phyloP scores from a whole-genome alignment of 2,113 vertebrate species.

The Phycodurus eques region DNA sequence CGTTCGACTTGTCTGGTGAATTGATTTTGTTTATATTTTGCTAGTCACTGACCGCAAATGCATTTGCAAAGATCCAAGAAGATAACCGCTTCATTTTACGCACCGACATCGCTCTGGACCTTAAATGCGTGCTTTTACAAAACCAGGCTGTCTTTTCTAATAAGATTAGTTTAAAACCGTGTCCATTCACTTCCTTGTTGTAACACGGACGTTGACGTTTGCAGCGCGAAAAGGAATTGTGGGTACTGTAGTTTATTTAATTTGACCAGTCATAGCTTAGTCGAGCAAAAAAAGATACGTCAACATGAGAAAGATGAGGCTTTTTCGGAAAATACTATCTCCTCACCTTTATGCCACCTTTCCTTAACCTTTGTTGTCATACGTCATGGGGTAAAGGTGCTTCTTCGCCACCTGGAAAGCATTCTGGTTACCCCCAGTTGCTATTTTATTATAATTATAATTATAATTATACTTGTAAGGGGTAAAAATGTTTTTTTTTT shows the following conservation, averaged over 20 bases:
- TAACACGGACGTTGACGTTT: constrained; percentile 38
- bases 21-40: background rate
- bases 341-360: no score
- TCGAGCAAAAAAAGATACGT: background rate
- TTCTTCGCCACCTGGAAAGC: no score
- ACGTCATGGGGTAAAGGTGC: no score
- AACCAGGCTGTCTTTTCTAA: constrained; percentile 46
- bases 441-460: no score
- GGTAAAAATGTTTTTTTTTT: no score
- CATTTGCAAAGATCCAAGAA: background rate
- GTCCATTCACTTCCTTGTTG: constrained; percentile 67
- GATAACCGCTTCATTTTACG: background rate
- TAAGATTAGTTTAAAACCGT: constrained; percentile 60
- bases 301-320: no score
- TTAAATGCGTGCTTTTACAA: constrained; percentile 21
- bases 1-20: background rate
- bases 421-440: no score
- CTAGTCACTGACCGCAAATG: background rate
- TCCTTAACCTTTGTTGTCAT: no score
- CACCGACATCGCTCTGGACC: constrained; percentile 36
- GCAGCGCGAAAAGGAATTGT: constrained; percentile 33
- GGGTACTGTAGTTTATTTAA: constrained; percentile 63
- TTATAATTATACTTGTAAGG: no score
- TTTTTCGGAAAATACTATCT: no score
- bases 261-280: background rate